phyloP scores from a whole-genome alignment of 2,113 vertebrate genomes.

The Furnarius figulus region DNA sequence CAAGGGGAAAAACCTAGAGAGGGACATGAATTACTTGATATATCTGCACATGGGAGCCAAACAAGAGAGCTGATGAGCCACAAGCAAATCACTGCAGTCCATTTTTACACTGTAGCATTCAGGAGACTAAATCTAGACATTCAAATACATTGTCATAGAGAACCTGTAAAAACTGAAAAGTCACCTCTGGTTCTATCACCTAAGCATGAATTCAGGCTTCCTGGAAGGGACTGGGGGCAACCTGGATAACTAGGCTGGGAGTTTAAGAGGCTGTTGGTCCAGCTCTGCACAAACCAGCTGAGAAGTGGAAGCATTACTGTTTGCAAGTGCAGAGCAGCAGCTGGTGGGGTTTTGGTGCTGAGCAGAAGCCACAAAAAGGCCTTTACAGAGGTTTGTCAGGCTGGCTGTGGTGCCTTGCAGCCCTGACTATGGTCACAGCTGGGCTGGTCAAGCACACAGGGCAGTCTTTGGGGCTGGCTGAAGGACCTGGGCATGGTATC shows the following conservation, averaged over 20 bases:
- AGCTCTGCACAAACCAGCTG: not conserved
- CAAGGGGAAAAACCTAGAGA: not conserved
- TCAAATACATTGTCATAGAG: not conserved
- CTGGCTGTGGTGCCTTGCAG: not conserved
- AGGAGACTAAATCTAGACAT: not conserved
- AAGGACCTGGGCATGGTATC: not conserved
- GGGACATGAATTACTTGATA: not conserved
- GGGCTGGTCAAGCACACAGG: not conserved
- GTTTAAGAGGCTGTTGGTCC: not conserved
- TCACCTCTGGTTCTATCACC: not conserved
- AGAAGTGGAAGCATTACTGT: not conserved
- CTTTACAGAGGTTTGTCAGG: not conserved
- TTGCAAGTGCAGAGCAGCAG: not conserved
- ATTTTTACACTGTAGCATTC: not conserved
- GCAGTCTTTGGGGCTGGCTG: not conserved
- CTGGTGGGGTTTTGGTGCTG: not conserved
- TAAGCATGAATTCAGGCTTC: not conserved
- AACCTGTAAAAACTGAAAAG: not conserved
- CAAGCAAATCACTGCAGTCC: not conserved
- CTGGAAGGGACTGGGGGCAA: not conserved
- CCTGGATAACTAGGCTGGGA: not conserved
- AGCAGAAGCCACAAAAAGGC: not conserved
- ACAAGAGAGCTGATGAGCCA: not conserved
- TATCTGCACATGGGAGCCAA: not conserved
- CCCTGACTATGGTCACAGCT: not conserved